Evolutionary conservation across 2,888 invertebrate species (phyloP), one percentile per base, ranked within the genome.

Genomic region (Lysandra bellargus): DNA sequence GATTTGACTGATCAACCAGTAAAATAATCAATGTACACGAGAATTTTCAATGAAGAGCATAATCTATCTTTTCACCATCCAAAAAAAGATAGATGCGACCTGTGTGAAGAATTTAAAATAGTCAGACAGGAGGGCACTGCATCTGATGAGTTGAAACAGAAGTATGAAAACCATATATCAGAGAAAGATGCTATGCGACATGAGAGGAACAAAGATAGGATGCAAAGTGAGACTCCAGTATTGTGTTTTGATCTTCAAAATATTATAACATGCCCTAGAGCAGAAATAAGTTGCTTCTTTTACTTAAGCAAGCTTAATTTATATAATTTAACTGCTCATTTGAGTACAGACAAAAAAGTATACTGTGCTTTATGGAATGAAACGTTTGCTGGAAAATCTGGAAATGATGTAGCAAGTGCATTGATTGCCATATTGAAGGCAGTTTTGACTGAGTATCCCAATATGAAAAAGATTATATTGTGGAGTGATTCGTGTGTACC

Each of bases 341-440:
- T 82, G 74, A 83, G 84, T 73, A 83, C 79, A 79, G 82, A 81
- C 53, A 84, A 85, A 80, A 82, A 84, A 82, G 83, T 84, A 30
- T 85, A 85, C 79, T 85, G 84, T 80, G 82, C 83, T 77, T 33
- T 84, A 78, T 85, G 83, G 85, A 80, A 73, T 78, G 85, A 85
- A 80, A 79, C 73, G 57, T 79, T 82, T 76, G 84, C 82, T 81
- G 83, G 85, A 37, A 82, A 83, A 83, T 79, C 80, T 74, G 85
- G 83, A 49, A 85, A 83, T 78, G 82, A 83, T 81, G 80, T 83
- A 76, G 83, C 83, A 69, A 84, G 57, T 12, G 57, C 72, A 72
- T 72, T 72, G 30, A 72, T 72, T 72, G 72, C 72, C 33, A 72
- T 72, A 33, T 33, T 33, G 72, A 72, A 12, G 72, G 14, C 72